A percentile compares a stretch with the other conserved stretches of the same genome.
These are phyloP conservation scores for Prionailurus viverrinus DNA, from an alignment of 2,113 vertebrate genomes.

Conservation along the genomic window DNA sequence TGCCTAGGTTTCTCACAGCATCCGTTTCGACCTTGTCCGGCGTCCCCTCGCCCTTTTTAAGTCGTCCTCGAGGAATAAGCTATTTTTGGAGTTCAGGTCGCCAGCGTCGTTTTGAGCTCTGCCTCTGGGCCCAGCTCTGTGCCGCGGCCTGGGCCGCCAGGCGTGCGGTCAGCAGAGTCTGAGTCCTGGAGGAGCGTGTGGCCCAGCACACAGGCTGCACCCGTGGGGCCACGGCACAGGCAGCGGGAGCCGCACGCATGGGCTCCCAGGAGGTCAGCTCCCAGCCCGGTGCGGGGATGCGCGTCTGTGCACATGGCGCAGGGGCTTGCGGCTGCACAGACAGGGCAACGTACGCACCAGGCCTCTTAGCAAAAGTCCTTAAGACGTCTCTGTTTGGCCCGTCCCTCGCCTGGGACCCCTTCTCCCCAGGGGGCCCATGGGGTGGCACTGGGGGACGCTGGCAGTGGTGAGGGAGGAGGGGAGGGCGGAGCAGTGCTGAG, in stretches of 20 bases:
- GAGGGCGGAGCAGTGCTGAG: not conserved
- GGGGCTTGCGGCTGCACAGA: not conserved
- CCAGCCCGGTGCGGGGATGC: too few relatives aligned
- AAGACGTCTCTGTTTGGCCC: not conserved
- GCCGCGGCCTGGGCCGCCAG: not conserved
- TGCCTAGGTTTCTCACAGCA: constrained; percentile 46
- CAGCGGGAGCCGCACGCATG: not conserved
- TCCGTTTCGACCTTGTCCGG: constrained; percentile 7
- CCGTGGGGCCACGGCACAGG: not conserved
- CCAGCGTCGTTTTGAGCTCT: not conserved
- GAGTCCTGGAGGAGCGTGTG: not conserved
- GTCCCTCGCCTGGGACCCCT: not conserved
- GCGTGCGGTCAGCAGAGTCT: not conserved
- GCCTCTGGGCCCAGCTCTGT: not conserved
- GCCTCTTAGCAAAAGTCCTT: not conserved
- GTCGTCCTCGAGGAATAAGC: constrained; percentile 28
- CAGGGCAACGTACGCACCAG: accelerated
- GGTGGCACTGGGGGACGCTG: accelerated
- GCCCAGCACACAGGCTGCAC: not conserved
- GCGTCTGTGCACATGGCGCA: accelerated
- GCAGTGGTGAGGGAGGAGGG: not conserved
- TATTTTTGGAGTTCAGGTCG: constrained; percentile 39
- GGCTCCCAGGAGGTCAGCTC: not conserved
- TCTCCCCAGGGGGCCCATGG: not conserved
- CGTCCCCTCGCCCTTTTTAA: not conserved